A percentile compares a stretch with the other conserved stretches of the same genome.
Conservation (phyloP, 2,888 invertebrate genomes). For the Drosophila borborema region DNA sequence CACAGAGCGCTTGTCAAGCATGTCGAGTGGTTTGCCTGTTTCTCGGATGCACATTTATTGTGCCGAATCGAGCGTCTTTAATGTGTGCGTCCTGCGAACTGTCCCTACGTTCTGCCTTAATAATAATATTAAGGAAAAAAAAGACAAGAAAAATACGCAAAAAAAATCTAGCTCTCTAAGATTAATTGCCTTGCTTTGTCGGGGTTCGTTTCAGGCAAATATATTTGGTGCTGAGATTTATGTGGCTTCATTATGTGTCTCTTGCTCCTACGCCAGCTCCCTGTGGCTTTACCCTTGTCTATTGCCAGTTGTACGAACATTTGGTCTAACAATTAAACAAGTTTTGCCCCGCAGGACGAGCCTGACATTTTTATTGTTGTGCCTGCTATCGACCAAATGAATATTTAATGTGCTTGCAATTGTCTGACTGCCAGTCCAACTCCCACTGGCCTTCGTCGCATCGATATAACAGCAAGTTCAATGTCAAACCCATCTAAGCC, state of each 20-base stretch:
- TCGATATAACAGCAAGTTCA: slow-evolving; percentile 72
- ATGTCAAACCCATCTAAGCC: slow-evolving; percentile 62
- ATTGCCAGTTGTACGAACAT: slow-evolving; percentile 43
- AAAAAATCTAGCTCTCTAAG: slow-evolving; percentile 49
- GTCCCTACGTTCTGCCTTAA: slow-evolving; percentile 1
- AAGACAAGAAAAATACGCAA: slow-evolving; percentile 5
- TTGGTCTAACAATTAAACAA: slow-evolving; percentile 72
- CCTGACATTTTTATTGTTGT: slow-evolving; percentile 73
- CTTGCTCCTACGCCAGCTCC: background rate
- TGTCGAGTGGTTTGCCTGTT: slow-evolving; percentile 34
- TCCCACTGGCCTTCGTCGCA: slow-evolving; percentile 56
- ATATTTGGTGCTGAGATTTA: slow-evolving; percentile 79
- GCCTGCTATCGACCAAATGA: slow-evolving; percentile 67
- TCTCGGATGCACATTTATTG: slow-evolving; percentile 66
- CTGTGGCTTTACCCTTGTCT: slow-evolving; percentile 31
- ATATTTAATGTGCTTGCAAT: slow-evolving; percentile 64
- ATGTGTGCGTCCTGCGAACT: slow-evolving; percentile 31
- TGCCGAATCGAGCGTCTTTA: slow-evolving; percentile 44
- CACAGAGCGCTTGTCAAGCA: slow-evolving; percentile 29
- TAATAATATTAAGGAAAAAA: slow-evolving; percentile 12
- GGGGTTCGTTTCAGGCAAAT: slow-evolving; percentile 53
- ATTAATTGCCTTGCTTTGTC: slow-evolving; percentile 69
- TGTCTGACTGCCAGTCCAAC: background rate
- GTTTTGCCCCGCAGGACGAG: slow-evolving; percentile 39
- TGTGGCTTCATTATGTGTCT: slow-evolving; percentile 70